Base-by-base conservation (phyloP, 2,797 vertebrate species). In the Dipus sagitta region DNA sequence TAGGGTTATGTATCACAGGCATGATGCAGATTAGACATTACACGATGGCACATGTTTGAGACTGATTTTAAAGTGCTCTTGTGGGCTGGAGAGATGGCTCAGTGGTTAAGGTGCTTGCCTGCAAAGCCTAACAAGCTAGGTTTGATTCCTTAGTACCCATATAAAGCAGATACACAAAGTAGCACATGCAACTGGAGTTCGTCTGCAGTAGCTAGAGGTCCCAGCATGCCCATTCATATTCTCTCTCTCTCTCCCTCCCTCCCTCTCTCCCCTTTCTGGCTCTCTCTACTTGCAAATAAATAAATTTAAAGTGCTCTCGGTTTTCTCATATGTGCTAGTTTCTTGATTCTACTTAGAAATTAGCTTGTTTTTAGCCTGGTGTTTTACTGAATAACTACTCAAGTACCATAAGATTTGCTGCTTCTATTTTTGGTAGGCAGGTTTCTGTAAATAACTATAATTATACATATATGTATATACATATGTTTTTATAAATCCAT, bases 341-440 rank as follows among this genome's bases (percentile, higher is more conserved):
- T 94, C 71, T 26, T 68, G n/a, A 71, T 84, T 90, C 75, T 42
- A 65, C 30, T 90, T 85, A 87, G 83, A 84, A 86, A n/a, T 78
- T 93, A 86, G 62, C 86, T 91, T 88, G 74, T 52, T 82, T 47
- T 47, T 47, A 47, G 83, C 30, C 32, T 88, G 90, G 82, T 60
- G 65, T 42, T 93, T 81, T 86, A 67, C 52, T 54, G 75, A 30
- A 38, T 65, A 38, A 38, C 30, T 78, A 60, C 4, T 5, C 30
- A 87, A 85, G 71, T 75, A 64, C 26, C 30, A 74, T 28, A 90
- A 82, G 28, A 64, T n/a, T 72, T 88, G 28, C n/a, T 90, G 30
- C 79, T 88, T 93, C 89, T 88, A 89, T 83, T 81, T 92, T 32
- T 30, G 64, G 64, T 32, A 76, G 92, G 86, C 1, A 70, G 3